Conservation (phyloP, 2,888 invertebrate genomes). For the Nyleta sp. region DNA sequence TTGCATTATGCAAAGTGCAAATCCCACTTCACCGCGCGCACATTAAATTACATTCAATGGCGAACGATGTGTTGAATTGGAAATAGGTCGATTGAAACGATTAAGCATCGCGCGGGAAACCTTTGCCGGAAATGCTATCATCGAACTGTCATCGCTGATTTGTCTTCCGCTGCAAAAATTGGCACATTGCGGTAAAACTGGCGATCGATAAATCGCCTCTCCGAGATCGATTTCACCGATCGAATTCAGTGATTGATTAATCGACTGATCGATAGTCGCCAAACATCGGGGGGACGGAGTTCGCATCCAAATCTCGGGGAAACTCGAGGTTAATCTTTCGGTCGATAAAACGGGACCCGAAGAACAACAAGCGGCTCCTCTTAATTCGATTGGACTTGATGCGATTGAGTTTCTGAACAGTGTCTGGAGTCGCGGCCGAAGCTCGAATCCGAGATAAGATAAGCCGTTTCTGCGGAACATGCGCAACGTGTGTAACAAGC, state of each 20-base stretch:
- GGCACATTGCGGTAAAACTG: too few relatives aligned
- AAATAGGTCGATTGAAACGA: background rate
- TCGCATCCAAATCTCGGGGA: too few relatives aligned
- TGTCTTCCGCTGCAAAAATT: too few relatives aligned
- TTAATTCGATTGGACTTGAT: constrained; percentile 10
- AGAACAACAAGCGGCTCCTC: background rate
- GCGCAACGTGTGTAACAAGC: constrained; percentile 45
- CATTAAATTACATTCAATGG: background rate
- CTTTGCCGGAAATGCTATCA: too few relatives aligned
- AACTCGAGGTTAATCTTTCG: background rate
- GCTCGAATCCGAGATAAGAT: constrained; percentile 43
- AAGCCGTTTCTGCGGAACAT: constrained; percentile 47
- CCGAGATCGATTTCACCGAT: too few relatives aligned
- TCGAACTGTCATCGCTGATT: too few relatives aligned
- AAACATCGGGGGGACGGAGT: too few relatives aligned
- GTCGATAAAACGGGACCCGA: background rate
- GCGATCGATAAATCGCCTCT: too few relatives aligned
- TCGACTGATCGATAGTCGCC: too few relatives aligned
- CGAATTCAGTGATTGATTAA: too few relatives aligned
- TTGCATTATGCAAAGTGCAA: background rate
- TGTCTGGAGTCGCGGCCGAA: constrained; percentile 14
- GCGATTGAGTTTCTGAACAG: constrained; percentile 26
- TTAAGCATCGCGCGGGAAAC: too few relatives aligned
- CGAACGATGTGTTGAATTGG: background rate
- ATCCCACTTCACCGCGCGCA: too few relatives aligned